Evolutionary conservation across 2,888 invertebrate genomes (phyloP), one percentile per base, ranked within the genome.

Genomic region (Troilus luridus): DNA sequence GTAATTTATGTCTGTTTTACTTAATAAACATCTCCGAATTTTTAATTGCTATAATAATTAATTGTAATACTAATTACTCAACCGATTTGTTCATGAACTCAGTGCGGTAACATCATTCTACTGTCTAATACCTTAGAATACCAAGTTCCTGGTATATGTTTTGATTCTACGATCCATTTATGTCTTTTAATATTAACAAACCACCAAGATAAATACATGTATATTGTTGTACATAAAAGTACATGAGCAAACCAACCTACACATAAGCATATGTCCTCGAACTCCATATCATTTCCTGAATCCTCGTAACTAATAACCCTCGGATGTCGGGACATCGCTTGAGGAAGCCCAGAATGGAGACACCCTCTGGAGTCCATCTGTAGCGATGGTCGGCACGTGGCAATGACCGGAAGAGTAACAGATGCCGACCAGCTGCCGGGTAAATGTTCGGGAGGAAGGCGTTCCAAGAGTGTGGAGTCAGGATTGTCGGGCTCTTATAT

Each of bases 321-420:
- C 17, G 72, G 41, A 77, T 19, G 9, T 7, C 27, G 67, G 72
- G 17, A 77, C 72, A 41, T 17, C 17, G 7, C 41, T 41, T 1
- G 17, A 77, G 72, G 72, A 77, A 85, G 85, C 1, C 56, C 0
- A 54, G 85, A 85, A n/a, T 6, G 85, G 85, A 56, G 85, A 56
- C 85, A 85, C 56, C 85, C 85, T 11, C 85, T 77, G 72, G 85
- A 58, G 85, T 85, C 85, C 85, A 85, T 56, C 85, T 85, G 85
- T 56, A 85, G 7, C 41, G 54, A 85, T 85, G 56, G 85, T 56
- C 56, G 85, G 85, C 85, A 85, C 85, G 85, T 85, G 85, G 56
- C 85, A 85, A 85, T 85, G 85, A 85, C 85, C 85, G 85, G 85
- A 85, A 85, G 85, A n/a, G 56, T 17, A n/a, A 58, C 85, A 85